Base-by-base conservation (phyloP, 2,888 invertebrate species). In the Drosophila phalerata region DNA sequence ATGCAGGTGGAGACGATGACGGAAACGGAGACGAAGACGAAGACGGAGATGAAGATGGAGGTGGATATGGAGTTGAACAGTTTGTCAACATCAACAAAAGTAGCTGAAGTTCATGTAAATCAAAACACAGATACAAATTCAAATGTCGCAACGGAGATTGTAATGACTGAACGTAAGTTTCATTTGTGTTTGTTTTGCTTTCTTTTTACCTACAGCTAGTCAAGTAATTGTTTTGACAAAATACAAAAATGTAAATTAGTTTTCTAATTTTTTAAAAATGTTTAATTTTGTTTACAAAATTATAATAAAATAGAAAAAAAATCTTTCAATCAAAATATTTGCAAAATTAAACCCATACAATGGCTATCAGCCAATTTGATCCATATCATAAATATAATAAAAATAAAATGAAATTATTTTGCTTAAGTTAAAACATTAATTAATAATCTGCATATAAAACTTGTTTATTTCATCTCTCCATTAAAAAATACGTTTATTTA, bases 21-120 rank as follows among this genome's bases (percentile, higher is more conserved):
- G n/a, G n/a, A 37, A 6, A n/a, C 2, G 37, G 37, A 37, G 8
- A 37, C 8, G 37, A n/a, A 8, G n/a, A n/a, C n/a, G n/a, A 8
- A 37, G n/a, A 37, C 8, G 37, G 37, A 8, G n/a, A n/a, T n/a
- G n/a, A 8, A 37, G n/a, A n/a, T 6, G 37, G 37, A 37, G 8
- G 1, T 4, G 10, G 11, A 32, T 2, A 9, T 25, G 45, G 22
- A 32, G 3, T 4, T 49, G 32, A 19, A 19, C 32, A 49, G 49
- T 34, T 49, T 19, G 49, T 32, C 40, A 17, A 19, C 40, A 34
- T 17, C 34, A 28, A 19, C 40, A 25, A n/a, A 17, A 17, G 61
- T 25, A 13, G 52, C 55, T n/a, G 48, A 47, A 38, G 8, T 25
- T 22, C 19, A 56, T 8, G 15, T 56, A 34, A 43, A 43, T 56